Base-by-base conservation (phyloP, 2,888 invertebrate species). In the Bellardia pandia region DNA sequence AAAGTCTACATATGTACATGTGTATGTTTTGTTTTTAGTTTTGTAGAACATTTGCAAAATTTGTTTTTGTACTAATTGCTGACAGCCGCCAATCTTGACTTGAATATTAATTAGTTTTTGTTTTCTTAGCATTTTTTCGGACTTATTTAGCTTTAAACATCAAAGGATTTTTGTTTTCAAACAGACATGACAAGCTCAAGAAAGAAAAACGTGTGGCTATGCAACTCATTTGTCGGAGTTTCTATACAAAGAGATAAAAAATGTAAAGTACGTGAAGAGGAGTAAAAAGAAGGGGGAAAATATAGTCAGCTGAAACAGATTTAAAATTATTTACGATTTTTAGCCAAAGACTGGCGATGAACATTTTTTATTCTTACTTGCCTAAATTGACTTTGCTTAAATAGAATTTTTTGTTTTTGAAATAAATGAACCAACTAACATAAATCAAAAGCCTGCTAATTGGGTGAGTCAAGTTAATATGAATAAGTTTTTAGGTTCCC, bases 11-110 rank as follows among this genome's bases (percentile, higher is more conserved):
- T 33, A 33, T 4, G 4, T 33, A 33, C 33, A 33, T 33, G 5
- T 33, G 5, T 33, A 33, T 23, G 33, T 33, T 37, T 4, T 6
- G 37, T 51, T 42, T 72, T 58, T 40, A 9, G 40, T 64, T 74
- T 80, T 74, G 60, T 37, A 53, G 30, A 75, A 71, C 45, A 80
- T 83, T 64, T 51, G 45, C 68, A 48, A 76, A 85, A 85, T 85
- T 85, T 88, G 83, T 85, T 86, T 66, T 51, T 81, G 16, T 76
- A 85, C 88, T 88, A 88, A 88, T 88, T 88, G 88, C 85, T 86
- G 84, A 77, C 82, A 86, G 86, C 72, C 72, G 33, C 48, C 58
- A 69, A 60, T 23, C 62, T 58, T 79, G 86, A 68, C 79, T 81
- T 76, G 88, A 85, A 86, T 88, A 83, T 80, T 88, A 88, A 88